phyloP scores from a whole-genome alignment of 2,888 invertebrate genomes.

The Lamellibrachia columna region DNA sequence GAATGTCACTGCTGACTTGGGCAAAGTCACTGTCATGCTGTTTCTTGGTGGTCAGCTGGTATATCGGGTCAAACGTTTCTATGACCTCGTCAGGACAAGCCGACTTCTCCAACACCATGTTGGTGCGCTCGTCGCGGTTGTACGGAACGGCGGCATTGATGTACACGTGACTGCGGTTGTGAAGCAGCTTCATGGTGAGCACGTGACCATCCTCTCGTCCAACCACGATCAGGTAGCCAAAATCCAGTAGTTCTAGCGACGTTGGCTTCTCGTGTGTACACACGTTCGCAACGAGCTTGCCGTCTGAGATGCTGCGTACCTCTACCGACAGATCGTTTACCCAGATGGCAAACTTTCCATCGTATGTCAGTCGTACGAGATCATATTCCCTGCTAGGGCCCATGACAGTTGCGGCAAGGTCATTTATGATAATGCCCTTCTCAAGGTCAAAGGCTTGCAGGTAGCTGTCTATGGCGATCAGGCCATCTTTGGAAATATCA shows the following conservation, averaged over 20 bases:
- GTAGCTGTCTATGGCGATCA: constrained; percentile 39
- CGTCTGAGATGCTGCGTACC: constrained; percentile 34
- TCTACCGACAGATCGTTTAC: constrained; percentile 36
- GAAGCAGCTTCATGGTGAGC: constrained; percentile 40
- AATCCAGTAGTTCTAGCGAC: constrained; percentile 35
- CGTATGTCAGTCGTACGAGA: constrained; percentile 39
- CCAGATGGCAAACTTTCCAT: constrained; percentile 42
- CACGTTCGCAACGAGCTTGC: constrained; percentile 33
- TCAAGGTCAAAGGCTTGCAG: constrained; percentile 31
- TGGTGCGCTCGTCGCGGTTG: constrained; percentile 28
- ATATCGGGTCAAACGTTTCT: constrained; percentile 33
- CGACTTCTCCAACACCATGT: constrained; percentile 34
- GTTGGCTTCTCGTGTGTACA: constrained; percentile 42
- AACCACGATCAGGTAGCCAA: constrained; percentile 40
- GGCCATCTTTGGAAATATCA: constrained; percentile 42
- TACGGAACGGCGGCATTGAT: constrained; percentile 26
- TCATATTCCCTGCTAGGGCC: constrained; percentile 27
- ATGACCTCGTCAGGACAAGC: constrained; percentile 26
- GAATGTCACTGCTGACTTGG: constrained; percentile 34
- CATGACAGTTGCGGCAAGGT: background rate
- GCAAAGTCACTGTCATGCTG: constrained; percentile 36
- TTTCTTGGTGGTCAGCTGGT: constrained; percentile 23
- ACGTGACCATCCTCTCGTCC: constrained; percentile 45
- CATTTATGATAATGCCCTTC: background rate
- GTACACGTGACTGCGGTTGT: constrained; percentile 19